These are phyloP conservation scores for Lepus townsendii DNA, from an alignment of 2,797 vertebrate species.

Conservation along the genomic window DNA sequence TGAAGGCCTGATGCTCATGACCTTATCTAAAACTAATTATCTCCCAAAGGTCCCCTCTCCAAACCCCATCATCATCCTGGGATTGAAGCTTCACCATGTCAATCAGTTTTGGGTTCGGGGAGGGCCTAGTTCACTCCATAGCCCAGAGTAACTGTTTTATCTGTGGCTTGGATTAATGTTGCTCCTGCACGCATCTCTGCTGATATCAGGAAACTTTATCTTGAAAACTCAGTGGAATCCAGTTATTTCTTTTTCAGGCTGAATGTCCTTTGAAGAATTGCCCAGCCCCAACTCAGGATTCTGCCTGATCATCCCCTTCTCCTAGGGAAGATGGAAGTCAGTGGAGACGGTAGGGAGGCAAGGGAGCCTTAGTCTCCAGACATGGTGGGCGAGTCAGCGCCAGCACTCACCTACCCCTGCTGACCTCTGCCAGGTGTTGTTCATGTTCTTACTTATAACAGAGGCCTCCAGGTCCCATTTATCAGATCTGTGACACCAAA, in stretches of 20 bases:
- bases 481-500: not conserved
- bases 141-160: not conserved
- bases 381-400: not conserved
- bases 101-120: not conserved
- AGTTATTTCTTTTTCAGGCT: constrained; percentile 18
- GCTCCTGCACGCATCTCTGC: not conserved
- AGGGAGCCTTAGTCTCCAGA: not conserved
- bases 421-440: not conserved
- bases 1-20: not conserved
- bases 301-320: not conserved
- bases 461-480: not conserved
- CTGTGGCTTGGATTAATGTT: not conserved
- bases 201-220: not conserved
- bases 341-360: not conserved
- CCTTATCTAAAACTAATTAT: not conserved
- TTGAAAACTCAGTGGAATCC: not conserved
- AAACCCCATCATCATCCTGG: not conserved
- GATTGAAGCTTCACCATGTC: not conserved
- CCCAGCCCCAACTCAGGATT: not conserved
- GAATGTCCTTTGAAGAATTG: not conserved
- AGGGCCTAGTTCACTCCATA: not conserved
- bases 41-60: not conserved
- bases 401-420: not conserved
- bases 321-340: not conserved
- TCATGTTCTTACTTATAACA: not conserved